A percentile compares a stretch with the other conserved stretches of the same genome.
phyloP scores from a whole-genome alignment of 1,140 invertebrate genomes.

The Eurosta solidaginis region DNA sequence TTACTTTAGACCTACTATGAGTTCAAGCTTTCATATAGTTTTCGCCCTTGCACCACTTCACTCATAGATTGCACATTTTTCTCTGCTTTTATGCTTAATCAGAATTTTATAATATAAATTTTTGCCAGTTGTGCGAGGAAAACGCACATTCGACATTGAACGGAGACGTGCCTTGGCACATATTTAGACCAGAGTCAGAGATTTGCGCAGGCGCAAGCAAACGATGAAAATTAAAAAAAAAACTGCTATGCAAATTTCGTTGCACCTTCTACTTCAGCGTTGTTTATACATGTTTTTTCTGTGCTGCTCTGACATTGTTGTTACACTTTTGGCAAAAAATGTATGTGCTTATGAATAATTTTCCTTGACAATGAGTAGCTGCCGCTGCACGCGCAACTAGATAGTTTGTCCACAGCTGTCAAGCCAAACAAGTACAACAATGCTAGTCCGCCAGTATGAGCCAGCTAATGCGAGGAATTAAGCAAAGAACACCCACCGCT shows the following conservation, averaged over 20 bases:
- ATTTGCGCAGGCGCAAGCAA: background rate
- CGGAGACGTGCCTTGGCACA: background rate
- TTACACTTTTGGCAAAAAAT: background rate
- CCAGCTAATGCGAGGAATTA: constrained; percentile 4
- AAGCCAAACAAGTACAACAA: background rate
- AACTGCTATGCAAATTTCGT: background rate
- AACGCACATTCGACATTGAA: background rate
- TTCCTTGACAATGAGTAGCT: constrained; percentile 3
- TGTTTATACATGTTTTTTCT: no score
- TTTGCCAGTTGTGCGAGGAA: background rate
- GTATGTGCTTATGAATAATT: constrained; percentile 26
- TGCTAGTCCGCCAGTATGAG: background rate
- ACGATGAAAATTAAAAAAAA: background rate
- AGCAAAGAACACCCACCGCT: constrained; percentile 21
- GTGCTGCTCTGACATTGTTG: background rate
- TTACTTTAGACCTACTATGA: no score
- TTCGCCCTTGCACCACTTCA: background rate
- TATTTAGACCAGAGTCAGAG: background rate
- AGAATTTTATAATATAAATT: constrained; percentile 35
- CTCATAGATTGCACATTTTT: background rate
- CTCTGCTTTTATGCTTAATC: constrained; percentile 5
- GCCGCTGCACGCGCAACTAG: constrained; percentile 7
- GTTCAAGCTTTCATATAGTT: background rate
- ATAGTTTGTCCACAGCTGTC: constrained; percentile 19
- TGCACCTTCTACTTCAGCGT: background rate